Evolutionary conservation across 2,888 invertebrate genomes (phyloP).

Genomic region (Oasisia sp.): DNA sequence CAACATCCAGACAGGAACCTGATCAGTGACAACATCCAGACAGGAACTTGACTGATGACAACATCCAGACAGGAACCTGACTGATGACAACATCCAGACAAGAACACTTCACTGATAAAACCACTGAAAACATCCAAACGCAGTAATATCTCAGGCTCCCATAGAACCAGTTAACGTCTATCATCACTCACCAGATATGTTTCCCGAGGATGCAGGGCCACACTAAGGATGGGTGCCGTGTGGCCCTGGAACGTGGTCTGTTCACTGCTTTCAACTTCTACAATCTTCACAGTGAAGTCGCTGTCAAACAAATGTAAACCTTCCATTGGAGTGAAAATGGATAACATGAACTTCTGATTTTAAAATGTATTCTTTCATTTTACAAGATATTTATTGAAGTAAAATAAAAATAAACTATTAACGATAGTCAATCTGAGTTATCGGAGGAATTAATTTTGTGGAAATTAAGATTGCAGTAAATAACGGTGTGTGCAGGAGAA

Average conservation of each 20-base stretch:
- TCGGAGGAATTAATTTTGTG: too few relatives aligned
- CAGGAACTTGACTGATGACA: too few relatives aligned
- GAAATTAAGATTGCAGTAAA: too few relatives aligned
- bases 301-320: constrained; percentile 58
- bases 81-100: neutral
- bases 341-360: neutral
- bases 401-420: neutral
- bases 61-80: neutral
- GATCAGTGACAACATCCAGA: too few relatives aligned
- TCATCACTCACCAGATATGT: constrained; percentile 68
- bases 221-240: constrained; percentile 72
- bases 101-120: too few relatives aligned
- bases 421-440: too few relatives aligned
- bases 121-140: too few relatives aligned
- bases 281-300: constrained; percentile 71
- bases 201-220: constrained; percentile 73
- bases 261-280: constrained; percentile 68
- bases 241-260: constrained; percentile 70
- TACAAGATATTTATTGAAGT: neutral
- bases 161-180: neutral
- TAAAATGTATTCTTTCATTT: neutral
- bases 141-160: too few relatives aligned
- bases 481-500: too few relatives aligned
- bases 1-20: too few relatives aligned
- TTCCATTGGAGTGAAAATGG: constrained; percentile 41